Percentiles rank a stretch among this genome's conserved stretches.
phyloP scores from a whole-genome alignment of 1,140 invertebrate species.

The Pseudomyrmex flavicornis region DNA sequence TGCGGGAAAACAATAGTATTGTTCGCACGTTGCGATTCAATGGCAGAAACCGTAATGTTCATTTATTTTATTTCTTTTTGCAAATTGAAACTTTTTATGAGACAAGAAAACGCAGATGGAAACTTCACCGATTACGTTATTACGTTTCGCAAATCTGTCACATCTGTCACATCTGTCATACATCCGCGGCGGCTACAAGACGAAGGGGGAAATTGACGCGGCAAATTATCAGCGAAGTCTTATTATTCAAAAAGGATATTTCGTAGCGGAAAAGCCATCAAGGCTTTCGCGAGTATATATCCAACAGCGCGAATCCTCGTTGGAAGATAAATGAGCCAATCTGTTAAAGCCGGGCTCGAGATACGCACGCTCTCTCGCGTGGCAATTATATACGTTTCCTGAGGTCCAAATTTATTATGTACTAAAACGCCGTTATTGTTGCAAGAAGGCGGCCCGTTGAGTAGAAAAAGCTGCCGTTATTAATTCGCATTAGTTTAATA shows the following conservation, averaged over 20 bases:
- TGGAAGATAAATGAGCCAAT: conserved; percentile 73
- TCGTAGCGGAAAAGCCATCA: conserved; percentile 42
- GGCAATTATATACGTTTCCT: conserved; percentile 66
- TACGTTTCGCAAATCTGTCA: neutral
- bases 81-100: neutral
- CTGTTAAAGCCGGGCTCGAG: conserved; percentile 67
- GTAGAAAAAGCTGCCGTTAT: conserved; percentile 79
- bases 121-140: neutral
- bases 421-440: conserved; percentile 72
- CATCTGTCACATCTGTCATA: neutral
- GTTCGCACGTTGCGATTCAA: neutral
- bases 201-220: conserved; percentile 5
- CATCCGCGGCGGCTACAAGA: neutral
- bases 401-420: conserved; percentile 69
- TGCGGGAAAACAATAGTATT: neutral
- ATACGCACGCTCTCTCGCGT: conserved; percentile 62
- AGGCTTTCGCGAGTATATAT: conserved; percentile 58
- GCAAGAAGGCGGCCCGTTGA: conserved; percentile 67
- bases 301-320: conserved; percentile 58
- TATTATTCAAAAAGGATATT: conserved; percentile 49
- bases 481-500: conserved; percentile 83
- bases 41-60: neutral
- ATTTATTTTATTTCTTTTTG: neutral
- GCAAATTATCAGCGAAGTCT: conserved; percentile 26
- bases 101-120: neutral